These are phyloP conservation scores for Eupithecia vulgata DNA, from an alignment of 2,888 invertebrate species.

Conservation along the genomic window DNA sequence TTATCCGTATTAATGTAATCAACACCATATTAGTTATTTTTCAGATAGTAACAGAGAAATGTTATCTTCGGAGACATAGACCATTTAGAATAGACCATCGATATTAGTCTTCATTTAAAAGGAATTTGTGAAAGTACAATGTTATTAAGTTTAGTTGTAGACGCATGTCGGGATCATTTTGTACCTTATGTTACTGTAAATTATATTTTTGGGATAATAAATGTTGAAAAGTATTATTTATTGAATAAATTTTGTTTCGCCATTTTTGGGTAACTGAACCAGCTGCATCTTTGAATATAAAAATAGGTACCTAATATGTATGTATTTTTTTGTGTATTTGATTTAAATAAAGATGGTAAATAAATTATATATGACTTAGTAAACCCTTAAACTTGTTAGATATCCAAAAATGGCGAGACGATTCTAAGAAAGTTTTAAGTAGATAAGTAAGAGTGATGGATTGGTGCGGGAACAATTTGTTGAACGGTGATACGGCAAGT, in stretches of 20 bases:
- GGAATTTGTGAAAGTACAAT: slow-evolving; percentile 26
- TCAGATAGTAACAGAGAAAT: slow-evolving; percentile 2
- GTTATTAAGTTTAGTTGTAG: slow-evolving; percentile 15
- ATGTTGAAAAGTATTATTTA: slow-evolving; percentile 31
- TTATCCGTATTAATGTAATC: background rate
- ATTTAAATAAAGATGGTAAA: too few relatives aligned
- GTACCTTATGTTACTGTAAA: slow-evolving; percentile 16
- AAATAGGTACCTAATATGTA: too few relatives aligned
- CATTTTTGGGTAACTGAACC: background rate
- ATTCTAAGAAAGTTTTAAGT: background rate
- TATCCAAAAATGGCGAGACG: background rate
- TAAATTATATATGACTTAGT: too few relatives aligned
- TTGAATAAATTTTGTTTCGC: slow-evolving; percentile 9
- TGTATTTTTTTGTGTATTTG: too few relatives aligned
- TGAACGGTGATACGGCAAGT: slow-evolving; percentile 17
- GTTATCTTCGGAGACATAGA: background rate
- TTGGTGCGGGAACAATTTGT: slow-evolving; percentile 27
- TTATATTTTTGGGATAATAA: slow-evolving; percentile 25
- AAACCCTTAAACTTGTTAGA: background rate
- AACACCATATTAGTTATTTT: background rate
- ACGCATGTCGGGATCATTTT: slow-evolving; percentile 10
- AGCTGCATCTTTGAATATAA: background rate
- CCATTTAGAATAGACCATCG: background rate
- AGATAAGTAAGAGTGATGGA: background rate
- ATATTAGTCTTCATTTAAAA: slow-evolving; percentile 8